phyloP scores from a whole-genome alignment of 2,888 invertebrate species.

The Lutraria lutraria region DNA sequence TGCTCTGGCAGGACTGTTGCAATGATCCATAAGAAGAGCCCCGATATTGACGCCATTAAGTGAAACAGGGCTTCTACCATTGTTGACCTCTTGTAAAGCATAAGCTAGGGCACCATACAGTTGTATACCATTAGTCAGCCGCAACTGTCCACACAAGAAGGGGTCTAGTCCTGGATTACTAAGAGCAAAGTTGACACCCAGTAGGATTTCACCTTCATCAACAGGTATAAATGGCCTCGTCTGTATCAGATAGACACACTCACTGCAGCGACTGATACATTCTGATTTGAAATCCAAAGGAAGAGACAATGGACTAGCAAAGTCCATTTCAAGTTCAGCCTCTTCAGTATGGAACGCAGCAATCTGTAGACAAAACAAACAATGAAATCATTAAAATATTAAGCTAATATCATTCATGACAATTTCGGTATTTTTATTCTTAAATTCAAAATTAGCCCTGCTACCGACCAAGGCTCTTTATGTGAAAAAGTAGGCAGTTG shows the following conservation, averaged over 20 bases:
- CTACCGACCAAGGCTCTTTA: no score
- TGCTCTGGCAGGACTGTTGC: constrained; percentile 75
- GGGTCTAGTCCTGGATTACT: constrained; percentile 72
- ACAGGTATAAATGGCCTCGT: constrained; percentile 68
- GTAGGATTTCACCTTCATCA: constrained; percentile 74
- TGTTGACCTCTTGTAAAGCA: constrained; percentile 78
- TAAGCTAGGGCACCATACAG: constrained; percentile 77
- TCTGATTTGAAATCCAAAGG: constrained; percentile 55
- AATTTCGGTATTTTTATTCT: no score
- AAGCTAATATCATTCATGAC: no score
- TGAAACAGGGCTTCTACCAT: constrained; percentile 71
- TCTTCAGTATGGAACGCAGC: constrained; percentile 69
- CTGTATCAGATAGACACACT: constrained; percentile 79
- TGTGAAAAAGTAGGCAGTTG: no score
- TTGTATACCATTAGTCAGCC: constrained; percentile 77
- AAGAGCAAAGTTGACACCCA: constrained; percentile 79
- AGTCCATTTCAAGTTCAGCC: constrained; percentile 53
- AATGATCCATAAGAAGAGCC: constrained; percentile 80
- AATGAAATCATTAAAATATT: neutral
- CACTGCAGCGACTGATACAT: constrained; percentile 74
- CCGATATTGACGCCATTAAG: constrained; percentile 78
- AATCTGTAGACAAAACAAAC: constrained; percentile 69
- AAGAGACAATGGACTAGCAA: constrained; percentile 44
- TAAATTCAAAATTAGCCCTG: no score
- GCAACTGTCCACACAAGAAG: constrained; percentile 75